Percentiles rank a stretch among this genome's conserved stretches.
Evolutionary conservation across 1,140 invertebrate species (phyloP).

Genomic region (Musca domestica): DNA sequence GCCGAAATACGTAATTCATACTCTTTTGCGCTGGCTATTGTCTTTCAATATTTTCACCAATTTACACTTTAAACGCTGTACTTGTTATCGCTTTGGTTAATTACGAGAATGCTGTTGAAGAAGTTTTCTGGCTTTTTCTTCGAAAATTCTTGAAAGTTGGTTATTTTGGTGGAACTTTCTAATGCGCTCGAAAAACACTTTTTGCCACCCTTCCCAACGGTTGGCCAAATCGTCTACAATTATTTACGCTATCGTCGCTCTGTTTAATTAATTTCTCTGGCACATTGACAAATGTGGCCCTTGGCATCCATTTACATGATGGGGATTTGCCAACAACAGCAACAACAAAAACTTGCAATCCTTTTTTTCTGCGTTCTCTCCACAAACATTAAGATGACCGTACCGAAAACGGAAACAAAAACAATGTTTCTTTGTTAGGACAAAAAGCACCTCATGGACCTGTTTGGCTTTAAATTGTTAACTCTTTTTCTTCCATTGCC

Average conservation of each 20-base stretch:
- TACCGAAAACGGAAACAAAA: neutral
- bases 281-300: conserved; percentile 20
- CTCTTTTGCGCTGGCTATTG: too few relatives aligned
- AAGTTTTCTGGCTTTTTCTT: neutral
- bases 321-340: neutral
- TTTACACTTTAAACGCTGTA: conserved; percentile 7
- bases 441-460: too few relatives aligned
- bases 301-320: conserved; percentile 13
- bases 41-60: too few relatives aligned
- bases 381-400: too few relatives aligned
- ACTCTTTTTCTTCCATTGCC: too few relatives aligned
- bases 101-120: neutral
- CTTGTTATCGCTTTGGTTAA: conserved; percentile 18
- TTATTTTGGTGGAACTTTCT: neutral
- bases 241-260: neutral
- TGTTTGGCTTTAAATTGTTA: too few relatives aligned
- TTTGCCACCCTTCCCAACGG: too few relatives aligned
- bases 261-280: conserved; percentile 15
- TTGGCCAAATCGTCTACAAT: neutral
- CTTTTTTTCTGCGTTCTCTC: too few relatives aligned
- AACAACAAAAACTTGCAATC: too few relatives aligned
- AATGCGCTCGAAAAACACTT: neutral
- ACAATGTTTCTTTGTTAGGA: neutral
- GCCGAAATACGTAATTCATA: too few relatives aligned
- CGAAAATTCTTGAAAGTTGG: neutral